These are phyloP conservation scores for Podargus strigoides DNA, from an alignment of 2,797 vertebrate species.

Conservation along the genomic window DNA sequence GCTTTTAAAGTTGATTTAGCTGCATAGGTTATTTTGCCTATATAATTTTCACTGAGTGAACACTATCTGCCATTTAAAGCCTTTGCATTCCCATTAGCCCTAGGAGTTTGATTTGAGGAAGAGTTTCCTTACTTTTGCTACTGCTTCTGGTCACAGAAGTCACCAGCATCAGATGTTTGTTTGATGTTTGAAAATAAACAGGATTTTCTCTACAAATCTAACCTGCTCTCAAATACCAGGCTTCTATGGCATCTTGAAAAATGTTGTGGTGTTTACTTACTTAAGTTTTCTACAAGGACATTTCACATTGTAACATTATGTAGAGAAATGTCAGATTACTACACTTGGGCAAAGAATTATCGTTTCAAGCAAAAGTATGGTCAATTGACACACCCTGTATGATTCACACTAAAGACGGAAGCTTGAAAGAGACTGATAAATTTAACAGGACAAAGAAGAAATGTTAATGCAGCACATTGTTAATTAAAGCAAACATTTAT, in stretches of 20 bases:
- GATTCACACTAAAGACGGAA: not conserved
- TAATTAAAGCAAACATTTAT: not conserved
- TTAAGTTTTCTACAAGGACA: not conserved
- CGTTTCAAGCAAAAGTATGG: not conserved
- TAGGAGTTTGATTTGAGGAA: not conserved
- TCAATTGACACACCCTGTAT: not conserved
- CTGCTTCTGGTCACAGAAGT: not conserved
- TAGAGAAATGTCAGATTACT: not conserved
- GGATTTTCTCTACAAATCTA: not conserved
- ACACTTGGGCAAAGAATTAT: not conserved
- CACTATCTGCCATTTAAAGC: not conserved
- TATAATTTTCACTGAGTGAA: not conserved
- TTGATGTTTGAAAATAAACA: not conserved
- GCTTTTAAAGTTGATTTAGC: not conserved
- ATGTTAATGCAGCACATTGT: not conserved
- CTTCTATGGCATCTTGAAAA: not conserved
- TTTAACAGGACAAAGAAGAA: not conserved
- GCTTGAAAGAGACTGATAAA: not conserved
- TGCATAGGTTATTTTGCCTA: not conserved
- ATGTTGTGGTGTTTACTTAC: not conserved
- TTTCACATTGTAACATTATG: not conserved
- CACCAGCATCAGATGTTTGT: not conserved
- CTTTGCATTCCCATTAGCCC: not conserved
- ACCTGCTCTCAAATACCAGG: not conserved
- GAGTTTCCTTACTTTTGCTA: not conserved